Percentiles rank a stretch among this genome's conserved stretches.
Evolutionary conservation across 2,888 invertebrate genomes (phyloP).

Genomic region (Dilophus febrilis): DNA sequence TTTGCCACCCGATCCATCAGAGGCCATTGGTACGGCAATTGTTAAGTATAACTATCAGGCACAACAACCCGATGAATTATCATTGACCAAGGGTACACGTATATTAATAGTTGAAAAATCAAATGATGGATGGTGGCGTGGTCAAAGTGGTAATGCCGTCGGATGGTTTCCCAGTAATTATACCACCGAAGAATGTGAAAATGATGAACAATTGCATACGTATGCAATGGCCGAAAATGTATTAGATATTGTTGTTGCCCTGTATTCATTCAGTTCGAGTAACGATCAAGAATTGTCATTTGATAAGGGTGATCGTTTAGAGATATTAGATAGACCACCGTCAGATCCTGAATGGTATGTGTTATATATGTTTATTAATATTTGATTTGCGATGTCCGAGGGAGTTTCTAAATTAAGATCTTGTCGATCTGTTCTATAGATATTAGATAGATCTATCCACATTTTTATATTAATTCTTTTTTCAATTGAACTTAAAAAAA

Average conservation of each 20-base stretch:
- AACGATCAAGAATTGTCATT: slow-evolving; percentile 93
- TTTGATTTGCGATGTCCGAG: no score
- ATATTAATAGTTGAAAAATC: slow-evolving; percentile 95
- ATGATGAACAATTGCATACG: slow-evolving; percentile 74
- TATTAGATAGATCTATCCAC: no score
- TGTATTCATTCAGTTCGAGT: slow-evolving; percentile 85
- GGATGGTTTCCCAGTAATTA: slow-evolving; percentile 98
- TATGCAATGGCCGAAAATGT: slow-evolving; percentile 91
- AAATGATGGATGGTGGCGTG: slow-evolving; percentile 99
- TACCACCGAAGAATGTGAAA: slow-evolving; percentile 79
- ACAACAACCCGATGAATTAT: slow-evolving; percentile 89
- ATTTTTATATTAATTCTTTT: neutral
- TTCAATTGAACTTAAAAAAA: neutral
- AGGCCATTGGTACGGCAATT: slow-evolving; percentile 74
- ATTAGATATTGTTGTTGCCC: slow-evolving; percentile 85
- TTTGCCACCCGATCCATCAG: slow-evolving; percentile 64
- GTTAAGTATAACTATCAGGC: slow-evolving; percentile 94
- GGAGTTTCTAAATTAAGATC: no score
- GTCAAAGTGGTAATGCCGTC: slow-evolving; percentile 48
- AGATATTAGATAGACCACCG: slow-evolving; percentile 88
- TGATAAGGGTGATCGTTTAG: slow-evolving; percentile 89
- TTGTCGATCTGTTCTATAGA: no score
- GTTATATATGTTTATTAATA: no score
- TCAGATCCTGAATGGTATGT: slow-evolving; percentile 90
- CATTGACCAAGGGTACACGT: slow-evolving; percentile 83